These are phyloP conservation scores for Boleophthalmus pectinirostris DNA, from an alignment of 2,113 vertebrate species.

Conservation along the genomic window DNA sequence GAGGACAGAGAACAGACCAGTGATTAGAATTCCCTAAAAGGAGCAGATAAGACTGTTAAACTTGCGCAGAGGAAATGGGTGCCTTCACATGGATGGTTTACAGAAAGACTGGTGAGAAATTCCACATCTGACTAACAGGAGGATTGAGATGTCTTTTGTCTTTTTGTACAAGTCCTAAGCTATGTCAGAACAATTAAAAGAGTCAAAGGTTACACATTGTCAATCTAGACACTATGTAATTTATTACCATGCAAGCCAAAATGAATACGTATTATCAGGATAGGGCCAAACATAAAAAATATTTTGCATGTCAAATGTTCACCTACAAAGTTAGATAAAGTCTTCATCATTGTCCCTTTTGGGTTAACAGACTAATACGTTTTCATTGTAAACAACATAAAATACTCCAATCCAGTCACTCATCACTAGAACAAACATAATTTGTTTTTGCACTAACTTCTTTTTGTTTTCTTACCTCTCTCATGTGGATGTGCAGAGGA, in stretches of 20 bases:
- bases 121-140: slow-evolving; percentile 59
- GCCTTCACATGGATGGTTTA: slow-evolving; percentile 14
- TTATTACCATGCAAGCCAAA: not conserved
- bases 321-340: no score
- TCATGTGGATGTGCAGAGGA: slow-evolving; percentile 89
- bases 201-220: not conserved
- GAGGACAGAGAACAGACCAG: slow-evolving; percentile 21
- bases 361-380: not conserved
- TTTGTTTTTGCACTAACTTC: not conserved
- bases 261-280: no score
- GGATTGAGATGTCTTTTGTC: slow-evolving; percentile 31
- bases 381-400: no score
- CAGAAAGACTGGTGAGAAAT: slow-evolving; percentile 64
- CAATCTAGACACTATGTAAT: not conserved
- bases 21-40: slow-evolving; percentile 68
- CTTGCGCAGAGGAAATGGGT: slow-evolving; percentile 35
- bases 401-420: no score
- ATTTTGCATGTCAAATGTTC: no score
- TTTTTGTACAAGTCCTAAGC: slow-evolving; percentile 28
- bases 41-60: slow-evolving; percentile 16
- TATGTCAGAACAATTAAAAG: slow-evolving; percentile 6
- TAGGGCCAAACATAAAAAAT: no score
- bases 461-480: slow-evolving; percentile 81
- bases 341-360: no score
- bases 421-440: not conserved